Evolutionary conservation across 2,113 vertebrate genomes (phyloP), one percentile per base, ranked within the genome.

Genomic region (Toxotes jaculatrix): DNA sequence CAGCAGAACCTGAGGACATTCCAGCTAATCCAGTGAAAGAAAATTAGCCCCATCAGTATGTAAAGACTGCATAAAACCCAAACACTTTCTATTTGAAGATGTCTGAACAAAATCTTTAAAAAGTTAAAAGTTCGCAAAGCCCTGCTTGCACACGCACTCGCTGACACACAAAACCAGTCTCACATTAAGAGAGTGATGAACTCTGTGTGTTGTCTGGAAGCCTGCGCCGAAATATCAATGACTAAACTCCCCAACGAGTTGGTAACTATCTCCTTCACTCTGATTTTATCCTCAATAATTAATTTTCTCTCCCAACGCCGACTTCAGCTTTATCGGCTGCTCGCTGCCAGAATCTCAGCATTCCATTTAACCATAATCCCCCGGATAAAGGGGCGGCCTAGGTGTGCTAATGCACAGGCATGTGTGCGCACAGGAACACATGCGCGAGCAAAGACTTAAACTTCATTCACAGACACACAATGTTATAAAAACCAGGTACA

Each of bases 281-380:
- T 79, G 93, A 94, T 94, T 93, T 94, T 93, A 94, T 94, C 92
- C 87, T 71, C 87, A 90, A 91, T 92, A 93, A 93, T 94, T 93
- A 93, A 93, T 93, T 94, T 93, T 89, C 89, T 85, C 77, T 88
- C 84, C 90, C 79, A 89, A 88, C 40, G 51, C 83, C 13, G 83
- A 87, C 87, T 87, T 78, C 57, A 16, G 86, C 88, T 91, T 93
- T 94, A 93, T 94, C 92, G 31, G 69, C 38, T 16, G 60, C 87
- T 80, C 63, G 62, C 77, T 45, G 74, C 86, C 84, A 85, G 86
- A 91, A 93, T 93, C 91, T 91, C 89, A 85, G 87, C 87, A 87
- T 93, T 93, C 83, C 92, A 91, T 93, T 93, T 92, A 93, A 88
- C 89, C 89, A 85, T 93, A 94, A 94, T 93, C 92, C 91, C 79